phyloP scores from a whole-genome alignment of 2,888 invertebrate genomes.

The Bellardia pandia region DNA sequence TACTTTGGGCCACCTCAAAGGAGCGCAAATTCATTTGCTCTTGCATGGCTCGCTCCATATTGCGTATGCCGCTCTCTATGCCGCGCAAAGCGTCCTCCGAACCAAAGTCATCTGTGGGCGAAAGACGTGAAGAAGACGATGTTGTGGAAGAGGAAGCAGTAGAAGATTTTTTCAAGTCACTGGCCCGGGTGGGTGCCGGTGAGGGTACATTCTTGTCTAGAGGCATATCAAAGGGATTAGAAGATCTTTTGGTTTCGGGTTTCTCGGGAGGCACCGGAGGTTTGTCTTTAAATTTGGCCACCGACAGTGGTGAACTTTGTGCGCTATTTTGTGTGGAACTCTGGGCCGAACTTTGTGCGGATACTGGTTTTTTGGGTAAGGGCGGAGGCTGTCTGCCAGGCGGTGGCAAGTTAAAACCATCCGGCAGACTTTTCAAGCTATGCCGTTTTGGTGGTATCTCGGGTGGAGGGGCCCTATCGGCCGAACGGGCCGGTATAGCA shows the following conservation, averaged over 20 bases:
- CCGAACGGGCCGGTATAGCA: constrained; percentile 83
- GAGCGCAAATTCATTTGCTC: constrained; percentile 84
- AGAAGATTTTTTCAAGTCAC: constrained; percentile 78
- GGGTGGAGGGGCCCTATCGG: constrained; percentile 82
- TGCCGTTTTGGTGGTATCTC: constrained; percentile 84
- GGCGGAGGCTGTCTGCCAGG: constrained; percentile 83
- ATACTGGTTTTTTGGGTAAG: constrained; percentile 81
- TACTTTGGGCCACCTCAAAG: constrained; percentile 81
- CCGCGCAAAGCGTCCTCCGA: constrained; percentile 84
- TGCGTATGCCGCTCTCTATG: constrained; percentile 84
- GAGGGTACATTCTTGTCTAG: constrained; percentile 78
- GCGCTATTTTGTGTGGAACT: constrained; percentile 78
- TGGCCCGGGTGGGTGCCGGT: constrained; percentile 80
- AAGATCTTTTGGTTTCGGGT: constrained; percentile 78
- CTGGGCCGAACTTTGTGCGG: constrained; percentile 79
- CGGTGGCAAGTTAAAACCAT: constrained; percentile 80
- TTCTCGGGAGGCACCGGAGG: constrained; percentile 80
- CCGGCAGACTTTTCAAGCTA: constrained; percentile 82
- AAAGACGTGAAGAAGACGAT: constrained; percentile 75
- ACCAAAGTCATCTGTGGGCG: constrained; percentile 83
- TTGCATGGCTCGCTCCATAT: constrained; percentile 84
- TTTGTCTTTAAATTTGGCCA: constrained; percentile 81
- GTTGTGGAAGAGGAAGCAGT: constrained; percentile 71
- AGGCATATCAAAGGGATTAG: constrained; percentile 82
- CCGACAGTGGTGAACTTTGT: constrained; percentile 82